A percentile compares a stretch with the other conserved stretches of the same genome.
Evolutionary conservation across 1,140 invertebrate genomes (phyloP).

Genomic region (Lethrus apterus): DNA sequence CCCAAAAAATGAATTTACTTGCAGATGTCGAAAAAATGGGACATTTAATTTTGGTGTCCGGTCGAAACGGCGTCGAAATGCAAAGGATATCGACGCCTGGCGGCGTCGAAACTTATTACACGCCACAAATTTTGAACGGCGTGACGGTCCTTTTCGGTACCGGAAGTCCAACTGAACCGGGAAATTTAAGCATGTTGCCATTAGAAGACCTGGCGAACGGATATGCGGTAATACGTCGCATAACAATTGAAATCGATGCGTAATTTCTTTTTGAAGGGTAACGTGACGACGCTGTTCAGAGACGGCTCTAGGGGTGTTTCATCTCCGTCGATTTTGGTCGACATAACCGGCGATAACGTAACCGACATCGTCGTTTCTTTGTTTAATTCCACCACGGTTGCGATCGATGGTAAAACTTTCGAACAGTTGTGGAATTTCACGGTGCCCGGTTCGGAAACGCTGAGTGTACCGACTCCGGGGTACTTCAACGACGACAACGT

Average conservation of each 20-base stretch:
- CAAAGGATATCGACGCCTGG: constrained; percentile 57
- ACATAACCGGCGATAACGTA: constrained; percentile 65
- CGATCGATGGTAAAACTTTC: constrained; percentile 63
- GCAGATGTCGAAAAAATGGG: constrained; percentile 39
- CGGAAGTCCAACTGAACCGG: constrained; percentile 64
- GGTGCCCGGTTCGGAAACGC: constrained; percentile 53
- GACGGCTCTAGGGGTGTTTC: constrained; percentile 47
- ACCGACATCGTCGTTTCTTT: constrained; percentile 67
- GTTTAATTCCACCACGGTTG: constrained; percentile 66
- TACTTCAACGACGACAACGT: constrained; percentile 74
- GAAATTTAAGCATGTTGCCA: constrained; percentile 47
- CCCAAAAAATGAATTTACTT: too few relatives aligned
- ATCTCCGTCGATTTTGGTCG: constrained; percentile 63
- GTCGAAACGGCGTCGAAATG: constrained; percentile 58
- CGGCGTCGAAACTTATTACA: constrained; percentile 62
- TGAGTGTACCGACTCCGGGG: constrained; percentile 69
- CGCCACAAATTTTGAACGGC: constrained; percentile 55
- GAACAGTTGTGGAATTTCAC: constrained; percentile 65
- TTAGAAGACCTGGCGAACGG: constrained; percentile 25
- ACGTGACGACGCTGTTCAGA: constrained; percentile 38
- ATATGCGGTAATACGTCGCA: constrained; percentile 25
- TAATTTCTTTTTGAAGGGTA: background rate
- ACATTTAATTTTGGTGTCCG: constrained; percentile 63
- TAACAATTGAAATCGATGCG: background rate
- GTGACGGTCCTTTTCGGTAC: constrained; percentile 58